Conservation (phyloP, 2,797 vertebrate genomes). For the Percopsis omiscomaycus region DNA sequence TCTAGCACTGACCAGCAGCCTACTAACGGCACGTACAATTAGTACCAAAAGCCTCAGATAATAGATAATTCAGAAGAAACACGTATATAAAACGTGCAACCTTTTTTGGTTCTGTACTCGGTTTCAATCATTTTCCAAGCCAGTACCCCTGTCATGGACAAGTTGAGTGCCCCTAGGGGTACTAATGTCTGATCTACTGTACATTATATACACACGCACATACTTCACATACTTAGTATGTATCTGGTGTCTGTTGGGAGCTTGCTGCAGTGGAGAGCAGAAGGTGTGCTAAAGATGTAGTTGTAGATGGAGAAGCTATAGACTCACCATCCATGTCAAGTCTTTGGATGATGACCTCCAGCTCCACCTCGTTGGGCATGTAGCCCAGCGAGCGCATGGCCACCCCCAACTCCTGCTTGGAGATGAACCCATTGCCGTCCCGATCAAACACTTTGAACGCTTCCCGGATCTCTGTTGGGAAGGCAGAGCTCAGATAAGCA, state of each 20-base stretch:
- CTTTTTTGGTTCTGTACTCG: no score
- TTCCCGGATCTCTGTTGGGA: constrained; percentile 90
- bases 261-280: not conserved
- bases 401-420: constrained; percentile 97
- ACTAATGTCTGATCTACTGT: not conserved
- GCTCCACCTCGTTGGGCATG: constrained; percentile 99
- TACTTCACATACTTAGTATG: no score
- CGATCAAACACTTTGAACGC: constrained; percentile 98
- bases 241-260: not conserved
- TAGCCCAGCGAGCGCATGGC: constrained; percentile 98
- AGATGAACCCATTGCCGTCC: constrained; percentile 98
- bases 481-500: not conserved
- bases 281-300: not conserved
- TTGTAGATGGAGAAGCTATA: not conserved
- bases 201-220: no score
- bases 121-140: no score
- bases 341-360: constrained; percentile 97
- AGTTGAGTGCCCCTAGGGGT: no score
- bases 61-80: no score
- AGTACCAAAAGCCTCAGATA: no score
- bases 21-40: no score
- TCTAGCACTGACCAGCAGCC: no score
- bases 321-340: constrained; percentile 92
- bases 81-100: no score
- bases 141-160: no score